Conservation (phyloP, 2,797 vertebrate genomes). For the Acanthopagrus latus region DNA sequence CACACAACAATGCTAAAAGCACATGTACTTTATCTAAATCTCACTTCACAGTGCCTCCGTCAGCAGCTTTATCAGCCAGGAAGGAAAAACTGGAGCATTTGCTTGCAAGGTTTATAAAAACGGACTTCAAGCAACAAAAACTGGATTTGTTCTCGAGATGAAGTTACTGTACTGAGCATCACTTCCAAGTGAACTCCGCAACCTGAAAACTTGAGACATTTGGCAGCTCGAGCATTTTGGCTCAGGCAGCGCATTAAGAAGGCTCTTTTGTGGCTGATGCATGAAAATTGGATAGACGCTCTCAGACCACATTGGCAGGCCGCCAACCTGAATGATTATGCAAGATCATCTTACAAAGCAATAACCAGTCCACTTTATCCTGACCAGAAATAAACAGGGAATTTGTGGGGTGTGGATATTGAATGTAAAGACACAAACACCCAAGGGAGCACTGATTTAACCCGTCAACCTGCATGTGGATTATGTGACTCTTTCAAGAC, state of each 20-base stretch:
- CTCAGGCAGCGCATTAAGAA: slow-evolving; percentile 73
- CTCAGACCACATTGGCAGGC: slow-evolving; percentile 66
- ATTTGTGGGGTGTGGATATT: slow-evolving; percentile 30
- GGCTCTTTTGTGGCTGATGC: slow-evolving; percentile 78
- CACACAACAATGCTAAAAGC: slow-evolving; percentile 52
- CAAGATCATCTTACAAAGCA: slow-evolving; percentile 81
- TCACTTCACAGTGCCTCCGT: slow-evolving; percentile 52
- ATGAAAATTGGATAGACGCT: slow-evolving; percentile 80
- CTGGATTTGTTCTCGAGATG: slow-evolving; percentile 62
- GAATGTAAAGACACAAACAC: slow-evolving; percentile 26
- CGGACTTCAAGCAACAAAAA: slow-evolving; percentile 49
- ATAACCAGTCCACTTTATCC: slow-evolving; percentile 63
- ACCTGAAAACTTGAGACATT: slow-evolving; percentile 79
- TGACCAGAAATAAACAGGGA: slow-evolving; percentile 52
- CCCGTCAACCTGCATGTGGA: slow-evolving; percentile 16
- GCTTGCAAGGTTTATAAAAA: slow-evolving; percentile 31
- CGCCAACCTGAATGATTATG: slow-evolving; percentile 76
- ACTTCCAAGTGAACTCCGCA: slow-evolving; percentile 72
- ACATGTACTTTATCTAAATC: slow-evolving; percentile 57
- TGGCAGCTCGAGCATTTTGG: slow-evolving; percentile 77
- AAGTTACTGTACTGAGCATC: slow-evolving; percentile 52
- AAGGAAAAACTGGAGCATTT: slow-evolving; percentile 64
- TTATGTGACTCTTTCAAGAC: slow-evolving; percentile 9
- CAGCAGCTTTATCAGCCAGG: slow-evolving; percentile 67
- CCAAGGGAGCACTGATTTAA: not conserved